phyloP scores from a whole-genome alignment of 2,888 invertebrate species.

The Parnassius smintheus region DNA sequence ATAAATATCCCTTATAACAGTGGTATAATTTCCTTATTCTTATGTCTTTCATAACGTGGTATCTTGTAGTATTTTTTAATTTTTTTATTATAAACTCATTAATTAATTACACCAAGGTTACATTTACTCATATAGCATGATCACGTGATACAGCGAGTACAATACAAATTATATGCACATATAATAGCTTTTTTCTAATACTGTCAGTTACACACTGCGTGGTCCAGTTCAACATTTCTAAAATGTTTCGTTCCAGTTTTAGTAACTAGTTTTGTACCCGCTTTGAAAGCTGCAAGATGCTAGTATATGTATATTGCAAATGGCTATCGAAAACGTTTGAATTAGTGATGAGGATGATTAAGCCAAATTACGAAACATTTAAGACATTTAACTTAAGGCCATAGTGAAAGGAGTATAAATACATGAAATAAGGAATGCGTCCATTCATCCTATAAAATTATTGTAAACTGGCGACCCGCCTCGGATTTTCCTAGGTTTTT shows the following conservation, averaged over 20 bases:
- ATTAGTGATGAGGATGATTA: slow-evolving; percentile 18
- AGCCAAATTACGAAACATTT: not conserved
- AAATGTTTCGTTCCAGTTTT: slow-evolving; percentile 26
- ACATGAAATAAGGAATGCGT: not conserved
- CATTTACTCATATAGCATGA: not conserved
- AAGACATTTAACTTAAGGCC: not conserved
- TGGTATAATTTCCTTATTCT: no score
- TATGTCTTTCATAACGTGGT: no score
- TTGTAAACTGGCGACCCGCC: no score
- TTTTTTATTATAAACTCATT: not conserved
- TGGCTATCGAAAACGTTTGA: slow-evolving; percentile 14
- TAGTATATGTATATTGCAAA: slow-evolving; percentile 13
- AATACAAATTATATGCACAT: no score
- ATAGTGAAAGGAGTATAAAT: not conserved
- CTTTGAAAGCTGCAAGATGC: slow-evolving; percentile 14
- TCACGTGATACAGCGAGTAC: not conserved
- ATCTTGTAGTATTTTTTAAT: no score
- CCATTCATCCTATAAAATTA: no score
- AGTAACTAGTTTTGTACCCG: slow-evolving; percentile 25
- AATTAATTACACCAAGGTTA: slow-evolving; percentile 5
- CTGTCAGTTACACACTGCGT: slow-evolving; percentile 11
- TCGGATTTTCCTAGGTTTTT: no score
- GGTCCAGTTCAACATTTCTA: slow-evolving; percentile 19
- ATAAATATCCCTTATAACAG: no score
- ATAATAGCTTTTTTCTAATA: not conserved